Percentiles rank a stretch among this genome's conserved stretches.
phyloP scores from a whole-genome alignment of 2,888 invertebrate species.

The Luperina testacea region DNA sequence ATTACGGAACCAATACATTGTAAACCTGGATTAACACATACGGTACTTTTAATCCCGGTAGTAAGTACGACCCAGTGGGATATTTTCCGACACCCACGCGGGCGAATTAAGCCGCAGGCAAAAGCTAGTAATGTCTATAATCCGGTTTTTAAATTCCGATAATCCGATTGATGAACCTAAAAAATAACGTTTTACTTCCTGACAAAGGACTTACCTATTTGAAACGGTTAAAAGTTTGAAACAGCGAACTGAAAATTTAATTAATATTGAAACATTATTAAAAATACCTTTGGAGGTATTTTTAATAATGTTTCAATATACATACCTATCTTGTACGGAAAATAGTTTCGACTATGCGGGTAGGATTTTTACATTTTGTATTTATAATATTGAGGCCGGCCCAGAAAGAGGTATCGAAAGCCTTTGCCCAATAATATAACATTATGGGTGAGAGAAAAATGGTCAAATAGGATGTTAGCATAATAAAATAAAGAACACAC shows the following conservation, averaged over 20 bases:
- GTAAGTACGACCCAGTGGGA: not conserved
- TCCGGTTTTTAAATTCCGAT: slow-evolving; percentile 12
- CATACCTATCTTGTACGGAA: not conserved
- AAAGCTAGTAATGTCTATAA: not conserved
- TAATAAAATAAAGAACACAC: not conserved
- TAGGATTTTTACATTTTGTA: not conserved
- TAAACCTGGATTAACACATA: too few relatives aligned
- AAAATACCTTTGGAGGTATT: not conserved
- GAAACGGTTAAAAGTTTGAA: slow-evolving; percentile 29
- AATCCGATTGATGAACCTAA: slow-evolving; percentile 25
- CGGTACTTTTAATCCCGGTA: too few relatives aligned
- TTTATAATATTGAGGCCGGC: not conserved
- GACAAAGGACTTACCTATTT: slow-evolving; percentile 12
- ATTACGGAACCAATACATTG: too few relatives aligned
- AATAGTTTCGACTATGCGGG: not conserved
- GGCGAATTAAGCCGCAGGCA: not conserved
- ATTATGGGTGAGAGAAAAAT: not conserved
- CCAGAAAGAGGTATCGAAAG: not conserved
- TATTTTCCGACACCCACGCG: not conserved
- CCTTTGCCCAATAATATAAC: not conserved
- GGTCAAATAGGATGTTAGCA: not conserved
- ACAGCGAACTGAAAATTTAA: slow-evolving; percentile 29
- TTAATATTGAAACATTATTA: not conserved
- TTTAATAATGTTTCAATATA: not conserved
- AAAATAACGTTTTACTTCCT: slow-evolving; percentile 14